These are phyloP conservation scores for Glyptemys insculpta DNA, from an alignment of 2,797 vertebrate species.

Conservation along the genomic window DNA sequence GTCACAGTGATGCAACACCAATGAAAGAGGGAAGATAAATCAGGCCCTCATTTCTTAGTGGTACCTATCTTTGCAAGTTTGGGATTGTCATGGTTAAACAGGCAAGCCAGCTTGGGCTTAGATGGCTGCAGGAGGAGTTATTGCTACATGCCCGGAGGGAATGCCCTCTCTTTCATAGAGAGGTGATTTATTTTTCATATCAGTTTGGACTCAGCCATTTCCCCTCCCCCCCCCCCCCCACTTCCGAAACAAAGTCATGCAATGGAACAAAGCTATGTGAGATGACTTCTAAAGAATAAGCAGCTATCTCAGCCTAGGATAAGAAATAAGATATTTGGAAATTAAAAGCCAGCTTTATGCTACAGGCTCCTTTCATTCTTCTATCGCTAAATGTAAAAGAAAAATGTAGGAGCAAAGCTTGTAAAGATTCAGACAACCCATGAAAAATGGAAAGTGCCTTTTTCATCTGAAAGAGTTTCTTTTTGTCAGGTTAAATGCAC, in stretches of 20 bases:
- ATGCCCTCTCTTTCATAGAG: slow-evolving; percentile 26
- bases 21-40: background rate
- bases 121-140: background rate
- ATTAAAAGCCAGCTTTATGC: background rate
- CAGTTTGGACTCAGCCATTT: background rate
- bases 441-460: slow-evolving; percentile 2
- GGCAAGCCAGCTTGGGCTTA: background rate
- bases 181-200: slow-evolving; percentile 39
- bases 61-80: background rate
- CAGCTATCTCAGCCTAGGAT: background rate
- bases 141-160: slow-evolving; percentile 36
- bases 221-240: fast-evolving
- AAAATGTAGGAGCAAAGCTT: background rate
- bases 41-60: background rate
- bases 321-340: slow-evolving; percentile 4
- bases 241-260: fast-evolving
- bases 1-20: background rate
- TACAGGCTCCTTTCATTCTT: background rate
- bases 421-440: slow-evolving; percentile 2
- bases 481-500: slow-evolving; percentile 3
- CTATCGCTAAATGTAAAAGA: background rate
- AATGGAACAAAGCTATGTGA: background rate
- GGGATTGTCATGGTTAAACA: background rate
- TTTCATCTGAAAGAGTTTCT: slow-evolving; percentile 6
- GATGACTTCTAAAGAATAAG: slow-evolving; percentile 19